Percentiles rank a stretch among this genome's conserved stretches.
Conservation (phyloP, 2,888 invertebrate species). For the Gasteruption jaculator region DNA sequence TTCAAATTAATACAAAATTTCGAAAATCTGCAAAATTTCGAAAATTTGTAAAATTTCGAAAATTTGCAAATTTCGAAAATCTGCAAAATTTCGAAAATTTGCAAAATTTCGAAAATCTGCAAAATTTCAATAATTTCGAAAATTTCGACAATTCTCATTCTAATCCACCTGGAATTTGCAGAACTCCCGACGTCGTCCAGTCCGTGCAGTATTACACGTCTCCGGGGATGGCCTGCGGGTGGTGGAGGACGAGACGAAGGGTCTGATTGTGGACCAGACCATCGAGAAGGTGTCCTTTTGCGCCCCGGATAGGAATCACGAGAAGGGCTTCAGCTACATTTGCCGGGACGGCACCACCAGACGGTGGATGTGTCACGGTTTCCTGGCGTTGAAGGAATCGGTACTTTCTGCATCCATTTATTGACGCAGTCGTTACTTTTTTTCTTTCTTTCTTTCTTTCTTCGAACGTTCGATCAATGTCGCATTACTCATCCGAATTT, state of each 20-base stretch:
- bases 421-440: too few relatives aligned
- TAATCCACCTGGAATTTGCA: constrained; percentile 51
- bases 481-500: too few relatives aligned
- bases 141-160: too few relatives aligned
- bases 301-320: constrained; percentile 97
- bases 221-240: constrained; percentile 95
- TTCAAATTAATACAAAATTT: too few relatives aligned
- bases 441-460: neutral
- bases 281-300: constrained; percentile 99
- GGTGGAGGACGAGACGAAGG: constrained; percentile 98
- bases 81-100: too few relatives aligned
- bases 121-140: too few relatives aligned
- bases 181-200: constrained; percentile 84
- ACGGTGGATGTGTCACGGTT: constrained; percentile 99
- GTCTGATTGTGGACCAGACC: constrained; percentile 97
- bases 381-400: constrained; percentile 90
- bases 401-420: constrained; percentile 50
- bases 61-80: too few relatives aligned
- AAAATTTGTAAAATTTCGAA: too few relatives aligned
- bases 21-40: too few relatives aligned
- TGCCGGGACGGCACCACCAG: constrained; percentile 98
- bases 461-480: neutral
- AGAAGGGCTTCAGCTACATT: constrained; percentile 97
- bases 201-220: constrained; percentile 85
- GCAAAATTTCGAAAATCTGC: too few relatives aligned